These are phyloP conservation scores for Hippolais icterina DNA, from an alignment of 2,113 vertebrate genomes.

Conservation along the genomic window DNA sequence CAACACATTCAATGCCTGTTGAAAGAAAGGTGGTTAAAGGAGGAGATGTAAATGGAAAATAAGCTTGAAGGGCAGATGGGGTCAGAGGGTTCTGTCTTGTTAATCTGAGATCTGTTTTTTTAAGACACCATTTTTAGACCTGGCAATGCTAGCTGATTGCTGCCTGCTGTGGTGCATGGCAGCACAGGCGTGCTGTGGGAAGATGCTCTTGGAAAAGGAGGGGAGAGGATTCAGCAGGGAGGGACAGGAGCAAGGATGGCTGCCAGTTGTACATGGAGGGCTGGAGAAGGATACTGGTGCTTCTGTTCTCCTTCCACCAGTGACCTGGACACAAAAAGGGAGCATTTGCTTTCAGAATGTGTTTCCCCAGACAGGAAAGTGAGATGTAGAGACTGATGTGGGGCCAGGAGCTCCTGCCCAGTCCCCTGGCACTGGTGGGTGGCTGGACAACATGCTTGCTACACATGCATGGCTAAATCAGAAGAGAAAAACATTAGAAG, in stretches of 20 bases:
- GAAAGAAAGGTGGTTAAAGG: not conserved
- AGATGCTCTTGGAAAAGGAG: not conserved
- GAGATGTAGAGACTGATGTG: fast-evolving
- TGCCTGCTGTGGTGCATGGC: not conserved
- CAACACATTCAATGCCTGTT: not conserved
- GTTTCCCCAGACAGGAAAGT: not conserved
- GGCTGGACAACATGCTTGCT: not conserved
- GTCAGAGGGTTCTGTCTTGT: not conserved
- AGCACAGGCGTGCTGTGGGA: fast-evolving
- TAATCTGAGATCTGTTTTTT: not conserved
- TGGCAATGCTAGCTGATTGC: not conserved
- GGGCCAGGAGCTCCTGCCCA: not conserved
- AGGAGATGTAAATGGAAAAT: not conserved
- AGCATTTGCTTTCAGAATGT: not conserved
- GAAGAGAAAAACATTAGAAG: not conserved
- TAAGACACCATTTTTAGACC: not conserved
- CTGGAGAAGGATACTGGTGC: not conserved
- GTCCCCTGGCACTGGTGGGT: not conserved
- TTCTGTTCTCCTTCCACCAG: not conserved
- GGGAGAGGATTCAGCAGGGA: not conserved
- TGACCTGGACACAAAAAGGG: not conserved
- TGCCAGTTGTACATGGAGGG: not conserved
- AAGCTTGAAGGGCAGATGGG: not conserved
- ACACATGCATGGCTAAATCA: fast-evolving
- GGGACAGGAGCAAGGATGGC: not conserved